These are phyloP conservation scores for Bruchidius siliquastri DNA, from an alignment of 2,888 invertebrate species.

Conservation along the genomic window DNA sequence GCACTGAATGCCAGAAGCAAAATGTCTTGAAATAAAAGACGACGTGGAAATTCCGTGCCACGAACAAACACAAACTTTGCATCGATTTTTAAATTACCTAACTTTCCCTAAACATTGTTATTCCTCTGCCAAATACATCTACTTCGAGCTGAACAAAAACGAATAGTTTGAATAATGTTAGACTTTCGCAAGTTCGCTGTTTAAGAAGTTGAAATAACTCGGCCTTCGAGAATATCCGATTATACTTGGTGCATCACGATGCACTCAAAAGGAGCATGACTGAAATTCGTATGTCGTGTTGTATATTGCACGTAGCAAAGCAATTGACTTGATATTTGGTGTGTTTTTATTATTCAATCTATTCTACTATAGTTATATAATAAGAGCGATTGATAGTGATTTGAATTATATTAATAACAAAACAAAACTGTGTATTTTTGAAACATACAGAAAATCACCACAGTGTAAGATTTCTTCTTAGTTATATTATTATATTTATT, in stretches of 20 bases:
- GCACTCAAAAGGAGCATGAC: not conserved
- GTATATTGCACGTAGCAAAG: not conserved
- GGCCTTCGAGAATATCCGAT: not conserved
- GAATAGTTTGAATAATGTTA: not conserved
- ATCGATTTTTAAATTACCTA: slow-evolving; percentile 6
- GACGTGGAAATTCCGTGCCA: slow-evolving; percentile 8
- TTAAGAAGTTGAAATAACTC: not conserved
- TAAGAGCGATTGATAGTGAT: too few species aligned
- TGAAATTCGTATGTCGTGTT: not conserved
- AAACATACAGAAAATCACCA: too few species aligned
- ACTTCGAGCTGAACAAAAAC: slow-evolving; percentile 3
- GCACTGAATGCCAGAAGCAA: slow-evolving; percentile 5
- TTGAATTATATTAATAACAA: too few species aligned
- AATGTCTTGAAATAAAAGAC: slow-evolving; percentile 3
- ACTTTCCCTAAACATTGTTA: slow-evolving; percentile 9
- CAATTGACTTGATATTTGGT: too few species aligned
- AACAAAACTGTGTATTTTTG: too few species aligned
- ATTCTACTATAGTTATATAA: too few species aligned
- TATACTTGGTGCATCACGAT: not conserved
- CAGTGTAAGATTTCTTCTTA: too few species aligned
- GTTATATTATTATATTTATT: too few species aligned
- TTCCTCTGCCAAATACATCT: slow-evolving; percentile 5
- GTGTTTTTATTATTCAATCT: too few species aligned
- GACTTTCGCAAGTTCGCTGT: not conserved
- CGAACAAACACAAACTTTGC: slow-evolving; percentile 8